Percentiles rank a stretch among this genome's conserved stretches.
Evolutionary conservation across 2,113 vertebrate species (phyloP).

Genomic region (Heterotis niloticus): DNA sequence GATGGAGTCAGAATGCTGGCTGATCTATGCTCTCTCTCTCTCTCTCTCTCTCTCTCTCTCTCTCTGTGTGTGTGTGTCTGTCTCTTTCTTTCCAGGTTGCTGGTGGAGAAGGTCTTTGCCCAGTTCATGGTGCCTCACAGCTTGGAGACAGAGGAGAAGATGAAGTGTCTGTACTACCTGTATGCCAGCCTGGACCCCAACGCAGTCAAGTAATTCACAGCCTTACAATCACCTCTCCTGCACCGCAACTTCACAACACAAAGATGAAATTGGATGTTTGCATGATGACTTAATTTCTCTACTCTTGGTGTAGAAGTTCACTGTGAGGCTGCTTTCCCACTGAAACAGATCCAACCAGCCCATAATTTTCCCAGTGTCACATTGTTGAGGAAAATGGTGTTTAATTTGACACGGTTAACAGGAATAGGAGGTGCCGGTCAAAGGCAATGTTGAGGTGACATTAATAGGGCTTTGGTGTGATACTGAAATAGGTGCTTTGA

Average conservation of each 20-base stretch:
- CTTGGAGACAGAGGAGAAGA: constrained; percentile 96
- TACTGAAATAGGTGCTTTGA: too few species aligned
- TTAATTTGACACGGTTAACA: background rate
- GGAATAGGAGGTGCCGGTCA: background rate
- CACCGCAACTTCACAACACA: background rate
- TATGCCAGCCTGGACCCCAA: constrained; percentile 97
- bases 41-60: too few species aligned
- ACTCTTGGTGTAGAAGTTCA: background rate
- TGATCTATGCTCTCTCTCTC: background rate
- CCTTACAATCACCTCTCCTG: background rate
- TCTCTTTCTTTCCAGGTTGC: constrained; percentile 62
- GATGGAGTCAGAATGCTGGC: background rate
- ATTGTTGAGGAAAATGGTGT: too few species aligned
- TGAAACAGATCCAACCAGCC: background rate
- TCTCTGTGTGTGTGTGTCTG: background rate
- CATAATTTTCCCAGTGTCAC: background rate
- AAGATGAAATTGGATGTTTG: background rate
- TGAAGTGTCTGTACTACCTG: constrained; percentile 99
- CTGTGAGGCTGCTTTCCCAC: background rate
- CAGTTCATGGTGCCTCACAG: constrained; percentile 97
- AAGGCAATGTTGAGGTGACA: background rate
- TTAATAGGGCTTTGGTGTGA: background rate
- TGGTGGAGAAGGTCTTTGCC: constrained; percentile 98
- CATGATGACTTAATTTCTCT: too few species aligned
- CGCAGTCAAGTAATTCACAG: constrained; percentile 89